Evolutionary conservation across 2,888 invertebrate species (phyloP).

Genomic region (Argyra leucocephala): DNA sequence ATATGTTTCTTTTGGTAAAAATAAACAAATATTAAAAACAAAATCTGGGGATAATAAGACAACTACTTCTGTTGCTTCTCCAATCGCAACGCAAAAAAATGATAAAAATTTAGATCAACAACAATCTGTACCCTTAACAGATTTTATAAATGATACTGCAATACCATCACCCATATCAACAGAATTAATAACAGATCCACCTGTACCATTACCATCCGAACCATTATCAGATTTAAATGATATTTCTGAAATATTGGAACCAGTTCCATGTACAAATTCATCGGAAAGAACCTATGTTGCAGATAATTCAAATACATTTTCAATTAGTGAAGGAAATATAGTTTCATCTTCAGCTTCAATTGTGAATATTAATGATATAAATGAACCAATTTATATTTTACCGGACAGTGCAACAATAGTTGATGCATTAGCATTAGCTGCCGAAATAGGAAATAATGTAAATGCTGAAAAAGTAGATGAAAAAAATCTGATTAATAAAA

Average conservation of each 20-base stretch:
- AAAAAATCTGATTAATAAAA: background rate
- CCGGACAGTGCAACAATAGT: background rate
- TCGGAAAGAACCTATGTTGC: constrained; percentile 13
- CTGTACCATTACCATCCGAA: constrained; percentile 2
- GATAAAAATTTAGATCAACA: constrained; percentile 8
- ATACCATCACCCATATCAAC: constrained; percentile 8
- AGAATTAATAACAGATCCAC: constrained; percentile 8
- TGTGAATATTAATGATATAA: background rate
- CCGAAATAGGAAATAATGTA: background rate
- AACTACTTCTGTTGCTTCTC: background rate
- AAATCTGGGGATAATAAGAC: background rate
- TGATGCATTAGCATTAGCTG: background rate
- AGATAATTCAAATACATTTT: background rate
- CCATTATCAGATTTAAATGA: constrained; percentile 26
- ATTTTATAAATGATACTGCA: constrained; percentile 1
- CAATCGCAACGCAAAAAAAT: background rate
- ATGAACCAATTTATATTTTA: background rate
- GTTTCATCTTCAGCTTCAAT: background rate
- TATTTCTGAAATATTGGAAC: constrained; percentile 25
- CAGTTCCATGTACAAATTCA: constrained; percentile 11
- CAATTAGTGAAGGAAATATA: background rate
- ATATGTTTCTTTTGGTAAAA: background rate
- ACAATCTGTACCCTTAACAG: background rate
- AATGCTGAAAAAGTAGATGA: background rate
- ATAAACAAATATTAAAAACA: background rate